Evolutionary conservation across 1,140 invertebrate genomes (phyloP).

Genomic region (Drosophila lacertosa): DNA sequence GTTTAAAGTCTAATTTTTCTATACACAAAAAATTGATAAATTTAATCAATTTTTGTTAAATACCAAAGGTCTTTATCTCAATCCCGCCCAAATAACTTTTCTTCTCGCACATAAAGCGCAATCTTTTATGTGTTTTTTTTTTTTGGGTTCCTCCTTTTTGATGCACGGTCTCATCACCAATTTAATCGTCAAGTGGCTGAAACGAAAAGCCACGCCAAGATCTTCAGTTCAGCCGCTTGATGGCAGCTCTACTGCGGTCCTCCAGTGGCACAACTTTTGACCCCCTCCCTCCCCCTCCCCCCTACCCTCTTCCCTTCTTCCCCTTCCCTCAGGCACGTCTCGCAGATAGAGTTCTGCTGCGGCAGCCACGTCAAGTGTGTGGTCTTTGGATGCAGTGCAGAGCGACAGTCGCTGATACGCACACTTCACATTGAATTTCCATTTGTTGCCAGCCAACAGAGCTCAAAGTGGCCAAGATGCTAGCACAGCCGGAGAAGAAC

Average conservation of each 20-base stretch:
- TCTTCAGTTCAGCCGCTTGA: constrained; percentile 18
- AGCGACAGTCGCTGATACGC: constrained; percentile 80
- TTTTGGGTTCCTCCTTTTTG: constrained; percentile 2
- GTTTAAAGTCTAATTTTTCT: too few relatives aligned
- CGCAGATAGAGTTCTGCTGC: neutral
- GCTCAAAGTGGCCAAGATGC: constrained; percentile 36
- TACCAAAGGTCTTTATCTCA: too few relatives aligned
- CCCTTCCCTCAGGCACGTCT: neutral
- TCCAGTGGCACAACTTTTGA: constrained; percentile 14
- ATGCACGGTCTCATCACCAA: constrained; percentile 52
- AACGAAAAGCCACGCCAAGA: constrained; percentile 26
- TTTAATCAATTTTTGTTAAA: too few relatives aligned
- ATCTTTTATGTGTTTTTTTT: neutral
- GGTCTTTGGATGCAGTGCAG: constrained; percentile 74
- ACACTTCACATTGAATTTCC: constrained; percentile 81
- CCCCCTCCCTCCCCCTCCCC: neutral
- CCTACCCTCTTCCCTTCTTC: neutral
- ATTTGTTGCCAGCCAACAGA: constrained; percentile 55
- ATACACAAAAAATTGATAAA: too few relatives aligned
- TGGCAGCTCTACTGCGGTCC: constrained; percentile 18
- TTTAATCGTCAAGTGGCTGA: constrained; percentile 57
- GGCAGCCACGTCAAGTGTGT: constrained; percentile 61
- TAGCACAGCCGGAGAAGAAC: constrained; percentile 2
- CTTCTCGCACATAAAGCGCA: neutral
- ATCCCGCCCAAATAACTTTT: constrained; percentile 10